Evolutionary conservation across 1,140 invertebrate species (phyloP).

Genomic region (Drosophila grimshawi): DNA sequence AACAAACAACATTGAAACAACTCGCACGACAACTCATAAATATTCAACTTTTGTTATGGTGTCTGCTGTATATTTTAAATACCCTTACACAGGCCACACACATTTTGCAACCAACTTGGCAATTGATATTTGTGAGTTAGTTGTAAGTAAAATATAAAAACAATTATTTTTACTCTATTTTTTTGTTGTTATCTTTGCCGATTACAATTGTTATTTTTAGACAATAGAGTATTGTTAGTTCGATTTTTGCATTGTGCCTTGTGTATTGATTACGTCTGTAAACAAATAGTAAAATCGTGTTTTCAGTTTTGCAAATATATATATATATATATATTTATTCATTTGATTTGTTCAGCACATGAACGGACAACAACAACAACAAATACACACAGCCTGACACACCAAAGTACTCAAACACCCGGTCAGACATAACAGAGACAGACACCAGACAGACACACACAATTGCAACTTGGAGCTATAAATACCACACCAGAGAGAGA

Average conservation of each 20-base stretch:
- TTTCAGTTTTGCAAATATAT: conserved; percentile 65
- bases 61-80: conserved; percentile 52
- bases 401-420: conserved; percentile 27
- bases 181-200: too few relatives aligned
- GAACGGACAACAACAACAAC: too few relatives aligned
- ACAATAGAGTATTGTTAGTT: conserved; percentile 19
- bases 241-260: conserved; percentile 34
- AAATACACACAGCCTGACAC: conserved; percentile 10
- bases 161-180: too few relatives aligned
- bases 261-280: conserved; percentile 75
- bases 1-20: conserved; percentile 49
- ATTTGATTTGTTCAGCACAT: conserved; percentile 51
- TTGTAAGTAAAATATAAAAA: too few relatives aligned
- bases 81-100: background rate
- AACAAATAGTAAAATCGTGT: conserved; percentile 80
- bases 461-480: conserved; percentile 7
- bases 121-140: too few relatives aligned
- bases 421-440: conserved; percentile 26
- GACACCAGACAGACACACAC: conserved; percentile 20
- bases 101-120: too few relatives aligned
- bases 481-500: background rate
- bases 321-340: conserved; percentile 48
- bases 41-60: conserved; percentile 66
- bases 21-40: conserved; percentile 70
- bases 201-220: too few relatives aligned